These are phyloP conservation scores for Platerodrilus igneus DNA, from an alignment of 2,888 invertebrate genomes.

Conservation along the genomic window DNA sequence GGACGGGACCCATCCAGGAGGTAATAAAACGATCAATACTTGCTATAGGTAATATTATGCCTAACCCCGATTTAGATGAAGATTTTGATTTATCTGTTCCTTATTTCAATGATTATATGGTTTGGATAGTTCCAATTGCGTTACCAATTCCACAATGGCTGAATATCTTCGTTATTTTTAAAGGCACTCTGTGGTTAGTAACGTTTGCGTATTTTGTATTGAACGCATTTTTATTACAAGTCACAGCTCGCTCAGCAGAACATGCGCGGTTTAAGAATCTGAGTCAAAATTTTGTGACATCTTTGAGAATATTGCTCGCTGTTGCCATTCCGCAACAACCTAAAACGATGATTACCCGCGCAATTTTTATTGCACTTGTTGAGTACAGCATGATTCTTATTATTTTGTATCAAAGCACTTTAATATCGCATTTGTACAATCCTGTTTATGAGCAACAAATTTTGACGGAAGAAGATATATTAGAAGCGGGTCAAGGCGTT, in stretches of 20 bases:
- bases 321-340: constrained; percentile 53
- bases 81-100: constrained; percentile 54
- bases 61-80: constrained; percentile 55
- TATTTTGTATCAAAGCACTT: constrained; percentile 56
- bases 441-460: constrained; percentile 55
- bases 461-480: constrained; percentile 51
- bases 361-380: constrained; percentile 54
- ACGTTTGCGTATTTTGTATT: constrained; percentile 44
- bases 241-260: constrained; percentile 13
- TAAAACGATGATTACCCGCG: constrained; percentile 47
- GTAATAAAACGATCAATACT: constrained; percentile 48
- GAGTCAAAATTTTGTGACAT: constrained; percentile 23
- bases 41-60: constrained; percentile 57
- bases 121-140: constrained; percentile 57
- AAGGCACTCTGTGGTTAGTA: constrained; percentile 49
- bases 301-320: constrained; percentile 47
- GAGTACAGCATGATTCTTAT: constrained; percentile 53
- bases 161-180: constrained; percentile 52
- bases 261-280: constrained; percentile 16
- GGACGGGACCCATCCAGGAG: constrained; percentile 52
- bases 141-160: constrained; percentile 51
- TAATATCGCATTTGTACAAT: constrained; percentile 55
- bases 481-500: constrained; percentile 49
- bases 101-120: constrained; percentile 56
- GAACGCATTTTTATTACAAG: constrained; percentile 21